These are phyloP conservation scores for Pemphigus obesinymphae DNA, from an alignment of 1,140 invertebrate species.

Conservation along the genomic window DNA sequence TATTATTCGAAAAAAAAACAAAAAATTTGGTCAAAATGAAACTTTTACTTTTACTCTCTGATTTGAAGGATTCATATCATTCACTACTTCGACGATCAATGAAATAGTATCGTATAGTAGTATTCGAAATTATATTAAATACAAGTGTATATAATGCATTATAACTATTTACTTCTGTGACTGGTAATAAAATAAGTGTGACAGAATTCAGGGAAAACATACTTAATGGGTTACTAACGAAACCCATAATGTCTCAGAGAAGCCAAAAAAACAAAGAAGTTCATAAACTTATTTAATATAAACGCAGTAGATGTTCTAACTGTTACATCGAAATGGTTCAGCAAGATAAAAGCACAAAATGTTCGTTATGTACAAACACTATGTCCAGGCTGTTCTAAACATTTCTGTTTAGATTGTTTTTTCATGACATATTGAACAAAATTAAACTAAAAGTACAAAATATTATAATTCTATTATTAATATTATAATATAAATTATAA, in stretches of 20 bases:
- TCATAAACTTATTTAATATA: neutral
- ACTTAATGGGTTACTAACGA: neutral
- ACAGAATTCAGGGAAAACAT: neutral
- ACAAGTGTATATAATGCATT: neutral
- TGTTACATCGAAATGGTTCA: neutral
- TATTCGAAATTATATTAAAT: neutral
- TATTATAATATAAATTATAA: no score
- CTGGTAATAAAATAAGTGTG: neutral
- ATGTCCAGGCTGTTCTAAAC: neutral
- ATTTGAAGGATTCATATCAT: neutral
- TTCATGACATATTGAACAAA: neutral
- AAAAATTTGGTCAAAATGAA: no score
- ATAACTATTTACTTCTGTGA: neutral
- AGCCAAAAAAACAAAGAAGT: neutral
- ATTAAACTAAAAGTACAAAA: no score
- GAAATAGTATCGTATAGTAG: neutral
- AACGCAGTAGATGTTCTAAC: neutral
- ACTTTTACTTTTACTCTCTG: no score
- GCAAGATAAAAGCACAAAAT: neutral
- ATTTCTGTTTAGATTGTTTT: neutral
- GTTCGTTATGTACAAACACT: neutral
- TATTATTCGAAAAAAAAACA: no score
- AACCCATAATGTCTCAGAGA: neutral
- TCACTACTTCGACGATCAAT: neutral
- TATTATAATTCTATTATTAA: no score